Conservation (phyloP, 2,113 vertebrate species). For the Nothobranchius furzeri region DNA sequence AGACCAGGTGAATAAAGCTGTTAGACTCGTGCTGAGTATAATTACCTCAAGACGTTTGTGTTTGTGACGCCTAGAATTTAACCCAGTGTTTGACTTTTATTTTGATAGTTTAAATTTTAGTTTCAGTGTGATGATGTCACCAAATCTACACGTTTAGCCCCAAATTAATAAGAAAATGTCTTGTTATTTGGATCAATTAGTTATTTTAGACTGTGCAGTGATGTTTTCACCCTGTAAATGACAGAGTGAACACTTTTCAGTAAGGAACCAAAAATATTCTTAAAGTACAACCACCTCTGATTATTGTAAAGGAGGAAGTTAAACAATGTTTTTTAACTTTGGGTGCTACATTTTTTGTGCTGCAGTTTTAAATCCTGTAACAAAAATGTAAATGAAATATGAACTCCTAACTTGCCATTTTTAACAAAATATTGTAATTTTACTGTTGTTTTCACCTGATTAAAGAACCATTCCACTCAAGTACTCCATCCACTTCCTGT, state of each 20-base stretch:
- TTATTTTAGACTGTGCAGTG: conserved; percentile 10
- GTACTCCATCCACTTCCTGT: background rate
- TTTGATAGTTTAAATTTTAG: conserved; percentile 2
- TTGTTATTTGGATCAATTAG: too few species aligned
- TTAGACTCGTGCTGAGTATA: background rate
- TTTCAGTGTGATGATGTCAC: background rate
- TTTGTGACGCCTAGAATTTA: background rate
- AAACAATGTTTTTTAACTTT: background rate
- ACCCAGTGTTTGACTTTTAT: background rate
- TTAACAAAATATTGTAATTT: conserved; percentile 39
- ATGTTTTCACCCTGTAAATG: conserved; percentile 16
- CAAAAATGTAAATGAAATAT: background rate
- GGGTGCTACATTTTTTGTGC: conserved; percentile 21
- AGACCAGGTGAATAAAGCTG: background rate
- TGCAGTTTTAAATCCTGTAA: background rate
- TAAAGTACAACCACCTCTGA: too few species aligned
- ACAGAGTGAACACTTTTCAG: background rate
- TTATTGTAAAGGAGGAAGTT: background rate
- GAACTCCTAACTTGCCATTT: conserved; percentile 29
- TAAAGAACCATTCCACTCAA: conserved; percentile 14
- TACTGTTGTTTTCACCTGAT: background rate
- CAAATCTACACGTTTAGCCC: background rate
- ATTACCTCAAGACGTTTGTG: background rate
- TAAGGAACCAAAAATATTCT: too few species aligned
- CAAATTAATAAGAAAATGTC: background rate